Percentiles rank a stretch among this genome's conserved stretches.
These are phyloP conservation scores for Whitmania pigra DNA, from an alignment of 1,140 invertebrate genomes.

Conservation along the genomic window DNA sequence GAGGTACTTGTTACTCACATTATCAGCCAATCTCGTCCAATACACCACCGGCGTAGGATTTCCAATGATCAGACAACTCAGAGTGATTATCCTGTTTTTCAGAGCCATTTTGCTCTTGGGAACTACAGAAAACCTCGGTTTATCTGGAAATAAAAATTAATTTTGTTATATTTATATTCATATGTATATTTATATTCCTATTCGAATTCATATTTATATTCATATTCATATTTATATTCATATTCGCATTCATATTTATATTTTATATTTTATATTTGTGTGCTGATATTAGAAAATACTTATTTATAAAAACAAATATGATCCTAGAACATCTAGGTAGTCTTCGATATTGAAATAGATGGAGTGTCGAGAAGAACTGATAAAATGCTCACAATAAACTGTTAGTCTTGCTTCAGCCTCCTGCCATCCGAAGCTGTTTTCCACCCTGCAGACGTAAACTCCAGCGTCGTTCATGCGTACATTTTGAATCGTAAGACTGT, in stretches of 20 bases:
- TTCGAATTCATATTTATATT: no score
- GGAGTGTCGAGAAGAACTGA: background rate
- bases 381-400: slow-evolving; percentile 37
- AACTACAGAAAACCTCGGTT: slow-evolving; percentile 61
- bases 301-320: background rate
- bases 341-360: background rate
- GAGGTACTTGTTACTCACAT: background rate
- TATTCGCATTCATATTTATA: no score
- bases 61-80: slow-evolving; percentile 59
- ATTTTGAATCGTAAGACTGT: slow-evolving; percentile 60
- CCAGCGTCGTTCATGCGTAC: slow-evolving; percentile 60
- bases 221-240: no score
- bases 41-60: slow-evolving; percentile 72
- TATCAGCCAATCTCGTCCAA: slow-evolving; percentile 44
- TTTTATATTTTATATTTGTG: no score
- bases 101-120: slow-evolving; percentile 64
- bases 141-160: slow-evolving; percentile 48
- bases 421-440: slow-evolving; percentile 34
- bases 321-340: background rate
- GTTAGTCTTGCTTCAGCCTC: slow-evolving; percentile 35
- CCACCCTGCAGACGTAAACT: slow-evolving; percentile 35
- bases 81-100: slow-evolving; percentile 43
- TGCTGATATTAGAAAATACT: no score
- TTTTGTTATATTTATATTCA: background rate
- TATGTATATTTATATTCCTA: no score